phyloP scores from a whole-genome alignment of 2,888 invertebrate species.

The Vesta saturnalis region DNA sequence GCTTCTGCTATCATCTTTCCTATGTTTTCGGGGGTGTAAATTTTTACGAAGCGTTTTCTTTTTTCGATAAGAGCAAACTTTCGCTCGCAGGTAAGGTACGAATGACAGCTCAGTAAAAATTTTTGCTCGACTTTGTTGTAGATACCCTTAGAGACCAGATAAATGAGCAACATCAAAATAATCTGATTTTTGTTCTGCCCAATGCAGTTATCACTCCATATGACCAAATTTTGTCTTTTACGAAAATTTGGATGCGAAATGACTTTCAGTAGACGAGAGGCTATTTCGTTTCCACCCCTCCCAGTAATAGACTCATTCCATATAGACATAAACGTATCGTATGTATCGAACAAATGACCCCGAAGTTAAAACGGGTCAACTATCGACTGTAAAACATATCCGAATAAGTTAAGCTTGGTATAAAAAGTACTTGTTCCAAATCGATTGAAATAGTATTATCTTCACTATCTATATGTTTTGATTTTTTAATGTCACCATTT shows the following conservation, averaged over 20 bases:
- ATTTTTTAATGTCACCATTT: constrained; percentile 12
- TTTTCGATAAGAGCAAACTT: constrained; percentile 24
- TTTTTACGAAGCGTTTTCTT: constrained; percentile 19
- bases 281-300: constrained; percentile 17
- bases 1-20: constrained; percentile 24
- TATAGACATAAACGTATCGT: constrained; percentile 5
- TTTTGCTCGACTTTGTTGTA: constrained; percentile 17
- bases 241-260: not conserved
- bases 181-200: constrained; percentile 21
- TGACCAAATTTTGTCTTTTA: constrained; percentile 5
- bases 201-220: constrained; percentile 15
- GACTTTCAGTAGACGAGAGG: constrained; percentile 15
- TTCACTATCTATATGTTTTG: constrained; percentile 14
- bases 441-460: constrained; percentile 21
- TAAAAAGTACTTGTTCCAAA: constrained; percentile 27
- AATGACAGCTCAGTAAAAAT: constrained; percentile 21
- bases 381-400: constrained; percentile 20
- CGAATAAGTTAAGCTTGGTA: constrained; percentile 10
- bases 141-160: constrained; percentile 15
- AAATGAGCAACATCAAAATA: constrained; percentile 16
- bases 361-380: constrained; percentile 21
- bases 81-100: constrained; percentile 18
- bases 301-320: constrained; percentile 20
- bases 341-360: constrained; percentile 10
- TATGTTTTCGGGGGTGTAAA: constrained; percentile 16